Percentiles rank a stretch among this genome's conserved stretches.
These are phyloP conservation scores for Sinopyrophorus schimmeli DNA, from an alignment of 2,888 invertebrate genomes.

Conservation along the genomic window DNA sequence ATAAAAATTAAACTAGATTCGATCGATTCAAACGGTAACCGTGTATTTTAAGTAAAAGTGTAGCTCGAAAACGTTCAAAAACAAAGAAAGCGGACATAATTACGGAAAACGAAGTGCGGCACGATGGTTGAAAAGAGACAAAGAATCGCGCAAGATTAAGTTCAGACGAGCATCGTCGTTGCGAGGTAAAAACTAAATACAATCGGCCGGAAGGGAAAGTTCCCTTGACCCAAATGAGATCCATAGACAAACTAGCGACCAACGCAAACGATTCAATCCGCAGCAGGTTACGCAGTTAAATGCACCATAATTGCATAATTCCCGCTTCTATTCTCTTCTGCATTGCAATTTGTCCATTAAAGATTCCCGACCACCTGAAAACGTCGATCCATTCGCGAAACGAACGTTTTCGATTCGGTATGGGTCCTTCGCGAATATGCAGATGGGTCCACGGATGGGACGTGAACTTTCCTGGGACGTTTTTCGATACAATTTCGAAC, in stretches of 20 bases:
- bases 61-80: slow-evolving; percentile 1
- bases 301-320: slow-evolving; percentile 20
- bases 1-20: no score
- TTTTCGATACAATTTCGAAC: neutral
- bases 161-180: slow-evolving; percentile 22
- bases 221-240: slow-evolving; percentile 49
- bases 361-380: slow-evolving; percentile 29
- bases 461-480: neutral
- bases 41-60: slow-evolving; percentile 12
- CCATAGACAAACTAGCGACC: slow-evolving; percentile 30
- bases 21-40: no score
- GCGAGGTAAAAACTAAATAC: slow-evolving; percentile 16
- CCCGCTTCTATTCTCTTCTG: slow-evolving; percentile 15
- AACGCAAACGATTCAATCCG: slow-evolving; percentile 23
- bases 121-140: slow-evolving; percentile 1
- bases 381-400: slow-evolving; percentile 22
- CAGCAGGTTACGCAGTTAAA: slow-evolving; percentile 24
- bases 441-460: no score
- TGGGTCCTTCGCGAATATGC: neutral
- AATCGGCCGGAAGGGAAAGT: slow-evolving; percentile 49
- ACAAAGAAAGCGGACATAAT: slow-evolving; percentile 20
- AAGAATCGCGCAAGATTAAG: slow-evolving; percentile 1
- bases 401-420: neutral
- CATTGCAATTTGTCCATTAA: slow-evolving; percentile 28
- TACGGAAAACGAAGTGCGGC: slow-evolving; percentile 3